Percentiles rank a stretch among this genome's conserved stretches.
Conservation (phyloP, 2,113 vertebrate genomes). For the Zootoca vivipara region DNA sequence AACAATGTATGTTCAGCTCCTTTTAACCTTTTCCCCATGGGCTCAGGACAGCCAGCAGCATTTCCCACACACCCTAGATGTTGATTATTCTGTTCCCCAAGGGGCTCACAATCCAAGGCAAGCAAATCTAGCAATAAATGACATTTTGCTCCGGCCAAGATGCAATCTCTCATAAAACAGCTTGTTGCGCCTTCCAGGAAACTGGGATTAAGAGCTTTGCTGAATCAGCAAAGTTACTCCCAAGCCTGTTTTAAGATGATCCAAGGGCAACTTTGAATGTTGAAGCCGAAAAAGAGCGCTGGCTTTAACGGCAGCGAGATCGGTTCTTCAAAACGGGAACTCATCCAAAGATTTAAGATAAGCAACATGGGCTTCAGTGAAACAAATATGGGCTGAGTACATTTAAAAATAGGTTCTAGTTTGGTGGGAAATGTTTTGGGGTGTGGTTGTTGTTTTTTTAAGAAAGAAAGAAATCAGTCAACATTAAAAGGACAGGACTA, state of each 20-base stretch:
- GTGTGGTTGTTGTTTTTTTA: too few relatives aligned
- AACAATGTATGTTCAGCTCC: background rate
- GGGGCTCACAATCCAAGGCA: background rate
- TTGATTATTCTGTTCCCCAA: background rate
- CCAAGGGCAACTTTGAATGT: conserved; percentile 31
- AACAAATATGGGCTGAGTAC: background rate
- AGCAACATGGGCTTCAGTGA: background rate
- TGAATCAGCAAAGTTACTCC: conserved; percentile 31
- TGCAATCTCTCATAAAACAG: conserved; percentile 3
- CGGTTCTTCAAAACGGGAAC: conserved; percentile 40
- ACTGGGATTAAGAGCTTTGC: conserved; percentile 7
- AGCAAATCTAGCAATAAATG: background rate
- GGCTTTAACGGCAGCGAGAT: conserved; percentile 47
- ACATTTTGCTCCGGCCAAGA: conserved; percentile 34
- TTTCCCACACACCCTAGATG: background rate
- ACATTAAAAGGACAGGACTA: background rate
- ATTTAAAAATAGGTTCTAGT: background rate
- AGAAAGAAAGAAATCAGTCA: background rate
- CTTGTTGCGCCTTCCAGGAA: conserved; percentile 16
- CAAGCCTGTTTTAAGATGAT: conserved; percentile 21
- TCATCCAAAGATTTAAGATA: conserved; percentile 42
- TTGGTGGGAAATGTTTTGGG: background rate
- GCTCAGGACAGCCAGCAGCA: background rate
- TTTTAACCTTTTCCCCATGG: background rate
- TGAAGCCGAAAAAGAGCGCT: background rate